phyloP scores from a whole-genome alignment of 2,888 invertebrate species.

The Troilus luridus region DNA sequence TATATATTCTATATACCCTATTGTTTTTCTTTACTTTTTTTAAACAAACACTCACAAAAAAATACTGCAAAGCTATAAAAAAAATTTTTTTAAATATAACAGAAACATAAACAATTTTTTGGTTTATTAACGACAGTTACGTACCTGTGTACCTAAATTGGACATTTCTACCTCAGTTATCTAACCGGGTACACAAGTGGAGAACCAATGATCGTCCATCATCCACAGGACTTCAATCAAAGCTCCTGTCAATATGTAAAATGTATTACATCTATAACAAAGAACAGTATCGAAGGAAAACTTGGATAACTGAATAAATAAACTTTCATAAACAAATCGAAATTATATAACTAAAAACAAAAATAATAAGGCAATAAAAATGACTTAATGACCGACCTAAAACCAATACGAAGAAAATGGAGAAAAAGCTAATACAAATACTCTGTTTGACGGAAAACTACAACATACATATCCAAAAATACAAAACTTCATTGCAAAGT shows the following conservation, averaged over 20 bases:
- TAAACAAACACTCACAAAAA: background rate
- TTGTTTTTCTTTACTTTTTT: background rate
- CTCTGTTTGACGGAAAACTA: no score
- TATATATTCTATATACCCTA: no score
- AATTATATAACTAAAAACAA: background rate
- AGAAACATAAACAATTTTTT: background rate
- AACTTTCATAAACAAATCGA: background rate
- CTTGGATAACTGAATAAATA: background rate
- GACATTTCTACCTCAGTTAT: slow-evolving; percentile 9
- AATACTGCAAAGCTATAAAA: background rate
- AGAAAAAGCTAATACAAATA: background rate
- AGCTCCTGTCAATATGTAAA: slow-evolving; percentile 32
- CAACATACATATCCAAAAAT: background rate
- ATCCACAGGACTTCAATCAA: background rate
- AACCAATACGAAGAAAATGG: background rate
- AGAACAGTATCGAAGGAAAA: background rate
- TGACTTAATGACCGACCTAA: background rate
- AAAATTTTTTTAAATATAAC: no score
- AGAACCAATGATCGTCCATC: background rate
- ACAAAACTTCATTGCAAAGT: background rate
- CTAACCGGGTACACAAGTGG: slow-evolving; percentile 2
- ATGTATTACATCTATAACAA: slow-evolving; percentile 19
- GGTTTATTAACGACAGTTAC: background rate
- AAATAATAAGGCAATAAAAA: background rate
- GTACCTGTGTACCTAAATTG: slow-evolving; percentile 19